A percentile compares a stretch with the other conserved stretches of the same genome.
Conservation (phyloP, 2,113 vertebrate genomes). For the Cyprinus carpio region DNA sequence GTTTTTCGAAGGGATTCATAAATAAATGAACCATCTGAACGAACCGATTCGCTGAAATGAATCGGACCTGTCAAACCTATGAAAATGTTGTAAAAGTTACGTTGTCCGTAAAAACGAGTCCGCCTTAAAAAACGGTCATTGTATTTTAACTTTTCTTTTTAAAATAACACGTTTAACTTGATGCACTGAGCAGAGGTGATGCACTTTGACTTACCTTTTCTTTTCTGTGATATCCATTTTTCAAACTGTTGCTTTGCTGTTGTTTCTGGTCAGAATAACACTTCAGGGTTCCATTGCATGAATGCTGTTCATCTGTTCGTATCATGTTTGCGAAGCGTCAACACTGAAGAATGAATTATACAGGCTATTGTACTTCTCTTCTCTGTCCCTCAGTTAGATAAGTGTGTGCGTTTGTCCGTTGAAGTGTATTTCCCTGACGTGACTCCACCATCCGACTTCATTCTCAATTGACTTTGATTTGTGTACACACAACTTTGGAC, state of each 20-base stretch:
- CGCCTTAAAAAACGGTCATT: no score
- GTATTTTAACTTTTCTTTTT: neutral
- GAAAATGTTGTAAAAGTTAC: neutral
- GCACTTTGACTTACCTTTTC: constrained; percentile 59
- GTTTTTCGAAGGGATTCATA: neutral
- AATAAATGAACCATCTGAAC: neutral
- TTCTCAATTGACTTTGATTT: constrained; percentile 33
- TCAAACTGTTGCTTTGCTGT: constrained; percentile 46
- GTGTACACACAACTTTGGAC: constrained; percentile 38
- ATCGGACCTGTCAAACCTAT: neutral
- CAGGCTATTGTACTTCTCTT: constrained; percentile 32
- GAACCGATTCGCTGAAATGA: constrained; percentile 2
- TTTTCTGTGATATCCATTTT: constrained; percentile 53
- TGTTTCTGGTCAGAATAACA: constrained; percentile 48
- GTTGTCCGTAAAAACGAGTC: neutral
- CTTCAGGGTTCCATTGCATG: constrained; percentile 47
- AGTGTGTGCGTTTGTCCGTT: neutral
- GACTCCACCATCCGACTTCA: constrained; percentile 14
- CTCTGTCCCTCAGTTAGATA: constrained; percentile 15
- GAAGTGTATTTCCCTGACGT: constrained; percentile 4
- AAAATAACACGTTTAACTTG: neutral
- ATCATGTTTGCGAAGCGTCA: constrained; percentile 61
- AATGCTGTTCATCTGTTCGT: constrained; percentile 34
- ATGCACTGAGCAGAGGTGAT: neutral
- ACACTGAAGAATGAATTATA: neutral